Base-by-base conservation (phyloP, 2,888 invertebrate genomes). In the Drosophila diplacantha region DNA sequence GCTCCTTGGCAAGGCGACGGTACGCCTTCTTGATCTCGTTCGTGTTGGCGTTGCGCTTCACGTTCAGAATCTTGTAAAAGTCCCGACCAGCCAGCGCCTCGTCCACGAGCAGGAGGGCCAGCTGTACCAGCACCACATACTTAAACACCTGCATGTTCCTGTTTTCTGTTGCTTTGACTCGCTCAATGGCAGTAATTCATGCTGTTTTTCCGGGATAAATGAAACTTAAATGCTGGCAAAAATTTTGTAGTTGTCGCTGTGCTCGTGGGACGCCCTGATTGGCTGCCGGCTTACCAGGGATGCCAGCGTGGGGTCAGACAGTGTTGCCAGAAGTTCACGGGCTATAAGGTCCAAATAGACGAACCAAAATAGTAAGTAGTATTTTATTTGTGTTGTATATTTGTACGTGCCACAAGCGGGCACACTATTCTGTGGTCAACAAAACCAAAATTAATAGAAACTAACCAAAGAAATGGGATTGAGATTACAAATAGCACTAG, bases 1-100 rank as follows among this genome's bases (percentile, higher is more conserved):
- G 89, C 87, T 97, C 96, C 90, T 97, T 98, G 20, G 99, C 99
- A 88, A 97, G 88, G 84, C 93, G 94, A 85, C 99, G 91, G 89
- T 99, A 99, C 41, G 98, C 98, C 90, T 98, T 98, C 89, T 99
- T 99, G 63, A 99, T 96, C 89, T 98, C 95, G 90, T 99, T 96
- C 62, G 94, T 92, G 81, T 91, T 95, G 18, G 99, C 99, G 80
- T 92, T 92, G 87, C 92, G 93, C 49, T 94, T 90, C 5, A 87
- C 85, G 59, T 95, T 95, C 65, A 99, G 91, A 85, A 98, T 98
- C 84, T 92, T 91, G 90, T 99, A 99, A 89, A 98, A 99, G 89
- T 98, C 97, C 81, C 98, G 92, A 77, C 96, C 92, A 74, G 92
- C 93, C 26, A 76, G 61, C 5, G 58, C 73, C 4, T 75, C 79